Conservation (phyloP, 1,140 invertebrate genomes). For the Atta colombica region DNA sequence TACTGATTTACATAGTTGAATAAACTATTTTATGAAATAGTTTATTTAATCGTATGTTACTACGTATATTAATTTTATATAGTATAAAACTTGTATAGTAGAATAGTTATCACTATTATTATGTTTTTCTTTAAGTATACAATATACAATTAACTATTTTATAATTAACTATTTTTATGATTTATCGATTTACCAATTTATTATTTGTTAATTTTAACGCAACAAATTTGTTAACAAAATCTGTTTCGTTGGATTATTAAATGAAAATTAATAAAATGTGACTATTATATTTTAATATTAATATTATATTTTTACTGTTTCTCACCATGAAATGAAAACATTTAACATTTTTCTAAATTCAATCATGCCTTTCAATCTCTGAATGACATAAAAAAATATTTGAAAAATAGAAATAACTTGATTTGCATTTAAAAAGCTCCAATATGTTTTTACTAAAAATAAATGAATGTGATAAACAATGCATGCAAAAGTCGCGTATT, state of each 20-base stretch:
- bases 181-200: not conserved
- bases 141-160: not conserved
- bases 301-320: not conserved
- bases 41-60: no score
- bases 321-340: not conserved
- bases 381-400: not conserved
- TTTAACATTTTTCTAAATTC: not conserved
- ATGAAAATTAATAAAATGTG: not conserved
- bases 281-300: not conserved
- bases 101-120: no score
- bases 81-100: no score
- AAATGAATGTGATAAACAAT: not conserved
- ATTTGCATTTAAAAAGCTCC: not conserved
- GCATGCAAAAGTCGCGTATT: not conserved
- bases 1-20: no score
- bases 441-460: not conserved
- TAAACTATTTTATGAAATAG: no score
- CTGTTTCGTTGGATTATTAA: not conserved
- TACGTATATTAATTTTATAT: no score
- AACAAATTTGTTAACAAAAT: not conserved
- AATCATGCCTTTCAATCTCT: not conserved
- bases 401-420: not conserved
- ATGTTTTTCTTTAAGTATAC: no score
- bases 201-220: not conserved
- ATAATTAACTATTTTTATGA: not conserved